A percentile compares a stretch with the other conserved stretches of the same genome.
These are phyloP conservation scores for Perithous albicinctus DNA, from an alignment of 2,888 invertebrate genomes.

Conservation along the genomic window DNA sequence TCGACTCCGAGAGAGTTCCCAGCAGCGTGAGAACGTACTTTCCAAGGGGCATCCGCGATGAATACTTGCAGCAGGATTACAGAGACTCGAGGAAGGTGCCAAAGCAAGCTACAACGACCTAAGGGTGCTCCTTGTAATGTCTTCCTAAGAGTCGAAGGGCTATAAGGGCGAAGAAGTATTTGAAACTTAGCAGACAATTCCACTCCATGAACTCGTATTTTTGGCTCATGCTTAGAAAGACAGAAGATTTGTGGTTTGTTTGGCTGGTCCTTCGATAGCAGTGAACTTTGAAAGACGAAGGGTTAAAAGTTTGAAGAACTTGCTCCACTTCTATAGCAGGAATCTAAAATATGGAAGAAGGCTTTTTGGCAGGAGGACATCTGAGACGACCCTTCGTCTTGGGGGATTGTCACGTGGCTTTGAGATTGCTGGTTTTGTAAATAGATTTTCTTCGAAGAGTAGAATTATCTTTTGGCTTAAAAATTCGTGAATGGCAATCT, in stretches of 20 bases:
- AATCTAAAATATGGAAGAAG: constrained; percentile 68
- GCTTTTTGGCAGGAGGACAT: too few species aligned
- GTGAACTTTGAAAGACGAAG: constrained; percentile 21
- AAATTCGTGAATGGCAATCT: too few species aligned
- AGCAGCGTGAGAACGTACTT: constrained; percentile 79
- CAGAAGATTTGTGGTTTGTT: neutral
- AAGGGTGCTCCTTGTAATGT: constrained; percentile 32
- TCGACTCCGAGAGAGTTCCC: constrained; percentile 62
- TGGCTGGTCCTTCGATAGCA: neutral
- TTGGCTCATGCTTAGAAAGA: neutral
- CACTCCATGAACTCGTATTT: neutral
- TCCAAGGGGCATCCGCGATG: constrained; percentile 77
- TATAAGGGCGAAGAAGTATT: constrained; percentile 10
- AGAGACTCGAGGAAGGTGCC: constrained; percentile 74
- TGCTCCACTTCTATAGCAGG: constrained; percentile 78
- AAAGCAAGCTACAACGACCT: neutral
- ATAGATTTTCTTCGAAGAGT: too few species aligned
- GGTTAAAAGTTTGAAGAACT: constrained; percentile 66
- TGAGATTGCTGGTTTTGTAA: too few species aligned
- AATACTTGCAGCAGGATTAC: constrained; percentile 76
- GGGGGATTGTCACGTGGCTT: too few species aligned
- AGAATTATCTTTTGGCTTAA: too few species aligned
- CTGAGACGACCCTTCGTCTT: too few species aligned
- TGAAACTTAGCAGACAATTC: neutral
- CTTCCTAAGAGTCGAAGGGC: constrained; percentile 2